Evolutionary conservation across 2,113 vertebrate genomes (phyloP).

Genomic region (Anser cygnoides): DNA sequence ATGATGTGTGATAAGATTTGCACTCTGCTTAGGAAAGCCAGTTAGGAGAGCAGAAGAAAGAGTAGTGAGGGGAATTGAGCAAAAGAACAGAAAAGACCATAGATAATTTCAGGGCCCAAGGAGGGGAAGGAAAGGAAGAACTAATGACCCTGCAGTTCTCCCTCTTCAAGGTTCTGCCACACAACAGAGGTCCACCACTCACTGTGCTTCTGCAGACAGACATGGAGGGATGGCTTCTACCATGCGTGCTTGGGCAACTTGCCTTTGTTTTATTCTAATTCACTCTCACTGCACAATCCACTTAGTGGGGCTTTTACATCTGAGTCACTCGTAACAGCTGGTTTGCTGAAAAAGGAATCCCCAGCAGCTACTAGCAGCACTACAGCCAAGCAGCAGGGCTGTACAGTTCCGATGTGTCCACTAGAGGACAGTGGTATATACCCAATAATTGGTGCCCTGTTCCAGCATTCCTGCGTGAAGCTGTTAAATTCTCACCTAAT

Average conservation of each 20-base stretch:
- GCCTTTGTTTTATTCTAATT: neutral
- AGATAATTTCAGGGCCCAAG: neutral
- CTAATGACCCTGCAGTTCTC: neutral
- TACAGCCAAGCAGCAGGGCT: neutral
- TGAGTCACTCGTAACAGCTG: neutral
- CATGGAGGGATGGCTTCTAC: neutral
- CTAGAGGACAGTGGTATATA: neutral
- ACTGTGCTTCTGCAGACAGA: neutral
- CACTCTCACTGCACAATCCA: neutral
- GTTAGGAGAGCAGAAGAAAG: neutral
- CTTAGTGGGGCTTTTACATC: neutral
- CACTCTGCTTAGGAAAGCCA: neutral
- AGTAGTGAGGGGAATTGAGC: neutral
- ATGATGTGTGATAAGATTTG: neutral
- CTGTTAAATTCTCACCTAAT: constrained; percentile 22
- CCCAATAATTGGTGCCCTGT: neutral
- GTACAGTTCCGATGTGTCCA: neutral
- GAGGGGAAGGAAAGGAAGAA: neutral
- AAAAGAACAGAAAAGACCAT: neutral
- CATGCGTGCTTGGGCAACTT: neutral
- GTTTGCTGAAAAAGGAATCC: neutral
- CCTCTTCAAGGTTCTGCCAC: neutral
- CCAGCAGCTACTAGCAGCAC: neutral
- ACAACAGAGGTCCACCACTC: neutral
- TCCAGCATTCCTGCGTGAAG: neutral